These are phyloP conservation scores for Trichomycterus rosablanca DNA, from an alignment of 2,113 vertebrate genomes.

Conservation along the genomic window DNA sequence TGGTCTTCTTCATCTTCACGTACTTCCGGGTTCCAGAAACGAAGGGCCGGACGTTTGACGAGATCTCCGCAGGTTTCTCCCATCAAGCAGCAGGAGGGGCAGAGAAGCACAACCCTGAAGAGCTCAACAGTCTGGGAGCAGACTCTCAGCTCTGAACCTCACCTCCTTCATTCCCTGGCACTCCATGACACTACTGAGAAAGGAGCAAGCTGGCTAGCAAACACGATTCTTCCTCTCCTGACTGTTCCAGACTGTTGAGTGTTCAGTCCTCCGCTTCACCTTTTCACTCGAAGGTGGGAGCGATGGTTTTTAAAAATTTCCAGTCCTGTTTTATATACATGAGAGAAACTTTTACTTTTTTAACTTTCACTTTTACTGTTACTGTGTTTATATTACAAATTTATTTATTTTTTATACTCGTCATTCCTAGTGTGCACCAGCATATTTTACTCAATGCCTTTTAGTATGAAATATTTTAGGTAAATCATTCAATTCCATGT, in stretches of 20 bases:
- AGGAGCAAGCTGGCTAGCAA: constrained; percentile 36
- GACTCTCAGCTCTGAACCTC: constrained; percentile 86
- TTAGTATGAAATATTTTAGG: too few relatives aligned
- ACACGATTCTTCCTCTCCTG: constrained; percentile 47
- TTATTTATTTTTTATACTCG: background rate
- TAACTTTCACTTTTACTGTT: constrained; percentile 11
- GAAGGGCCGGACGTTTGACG: constrained; percentile 91
- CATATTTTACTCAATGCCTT: background rate
- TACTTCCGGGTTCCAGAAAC: constrained; percentile 98
- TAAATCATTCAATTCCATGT: too few relatives aligned
- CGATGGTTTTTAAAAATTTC: constrained; percentile 4
- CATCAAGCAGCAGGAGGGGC: constrained; percentile 57
- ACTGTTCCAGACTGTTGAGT: background rate
- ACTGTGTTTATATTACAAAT: background rate
- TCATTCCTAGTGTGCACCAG: constrained; percentile 6
- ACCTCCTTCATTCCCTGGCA: constrained; percentile 4
- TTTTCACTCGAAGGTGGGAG: too few relatives aligned
- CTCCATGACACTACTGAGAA: constrained; percentile 48
- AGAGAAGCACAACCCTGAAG: constrained; percentile 79
- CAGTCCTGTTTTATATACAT: constrained; percentile 13
- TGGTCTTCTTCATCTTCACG: constrained; percentile 94
- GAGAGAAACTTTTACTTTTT: constrained; percentile 18
- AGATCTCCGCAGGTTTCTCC: constrained; percentile 87
- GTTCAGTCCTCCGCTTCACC: too few relatives aligned
- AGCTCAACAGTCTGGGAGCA: constrained; percentile 86